Percentiles rank a stretch among this genome's conserved stretches.
Conservation (phyloP, 2,888 invertebrate genomes). For the Phania funesta region DNA sequence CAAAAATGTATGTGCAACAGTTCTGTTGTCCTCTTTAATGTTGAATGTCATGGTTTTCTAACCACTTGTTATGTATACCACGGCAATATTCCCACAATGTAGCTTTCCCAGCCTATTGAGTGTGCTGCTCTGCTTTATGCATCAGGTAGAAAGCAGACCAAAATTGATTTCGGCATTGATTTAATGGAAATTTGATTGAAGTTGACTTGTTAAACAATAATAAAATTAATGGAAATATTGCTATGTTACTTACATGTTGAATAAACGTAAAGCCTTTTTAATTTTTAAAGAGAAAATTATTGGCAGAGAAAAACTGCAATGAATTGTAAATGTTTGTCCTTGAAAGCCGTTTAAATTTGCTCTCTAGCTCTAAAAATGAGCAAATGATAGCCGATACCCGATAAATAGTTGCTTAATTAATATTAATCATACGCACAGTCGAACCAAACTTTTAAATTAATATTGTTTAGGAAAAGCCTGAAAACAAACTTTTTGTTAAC, state of each 20-base stretch:
- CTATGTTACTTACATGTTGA: no score
- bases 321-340: no score
- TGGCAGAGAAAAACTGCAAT: no score
- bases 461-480: neutral
- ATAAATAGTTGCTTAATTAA: neutral
- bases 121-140: neutral
- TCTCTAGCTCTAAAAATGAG: no score
- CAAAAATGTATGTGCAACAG: constrained; percentile 4
- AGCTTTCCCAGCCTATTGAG: neutral
- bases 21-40: neutral
- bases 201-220: constrained; percentile 45
- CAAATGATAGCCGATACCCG: neutral
- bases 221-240: no score
- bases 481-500: neutral
- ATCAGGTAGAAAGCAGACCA: constrained; percentile 47
- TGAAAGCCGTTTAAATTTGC: no score
- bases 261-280: no score
- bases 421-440: neutral
- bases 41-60: constrained; percentile 43
- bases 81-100: neutral
- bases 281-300: no score
- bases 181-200: constrained; percentile 70
- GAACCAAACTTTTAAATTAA: neutral
- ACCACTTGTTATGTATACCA: constrained; percentile 25
- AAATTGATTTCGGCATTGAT: constrained; percentile 70